A percentile compares a stretch with the other conserved stretches of the same genome.
These are phyloP conservation scores for Drosophila stalkeri DNA, from an alignment of 2,888 invertebrate genomes.

Conservation along the genomic window DNA sequence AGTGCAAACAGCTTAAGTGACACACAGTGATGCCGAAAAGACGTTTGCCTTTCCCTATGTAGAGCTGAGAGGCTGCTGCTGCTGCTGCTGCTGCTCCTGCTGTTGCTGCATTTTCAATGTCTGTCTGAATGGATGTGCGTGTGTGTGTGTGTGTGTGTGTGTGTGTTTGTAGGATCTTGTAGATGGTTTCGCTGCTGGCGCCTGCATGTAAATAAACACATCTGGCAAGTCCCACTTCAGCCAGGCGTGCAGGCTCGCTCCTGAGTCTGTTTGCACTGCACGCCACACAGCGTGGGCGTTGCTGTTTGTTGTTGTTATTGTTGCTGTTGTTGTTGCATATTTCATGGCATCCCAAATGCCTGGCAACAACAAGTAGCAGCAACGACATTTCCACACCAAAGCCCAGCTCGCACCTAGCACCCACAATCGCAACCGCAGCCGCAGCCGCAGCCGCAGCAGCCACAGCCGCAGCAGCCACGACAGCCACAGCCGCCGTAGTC, in stretches of 20 bases:
- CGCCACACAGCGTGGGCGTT: neutral
- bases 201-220: slow-evolving; percentile 52
- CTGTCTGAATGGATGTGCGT: neutral
- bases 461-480: no score
- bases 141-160: neutral
- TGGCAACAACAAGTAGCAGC: slow-evolving; percentile 38
- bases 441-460: neutral
- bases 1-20: slow-evolving; percentile 50
- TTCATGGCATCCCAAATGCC: slow-evolving; percentile 63
- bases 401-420: neutral
- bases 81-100: no score
- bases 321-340: slow-evolving; percentile 59
- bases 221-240: slow-evolving; percentile 14
- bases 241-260: slow-evolving; percentile 9
- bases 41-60: neutral
- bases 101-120: slow-evolving; percentile 14
- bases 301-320: slow-evolving; percentile 34
- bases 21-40: slow-evolving; percentile 21
- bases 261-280: neutral
- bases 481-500: neutral
- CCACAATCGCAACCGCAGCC: neutral
- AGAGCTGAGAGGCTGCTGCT: neutral
- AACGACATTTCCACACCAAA: neutral
- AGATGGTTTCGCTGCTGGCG: slow-evolving; percentile 31
- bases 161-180: slow-evolving; percentile 2